Conservation (phyloP, 2,888 invertebrate genomes). For the Aplocera efformata region DNA sequence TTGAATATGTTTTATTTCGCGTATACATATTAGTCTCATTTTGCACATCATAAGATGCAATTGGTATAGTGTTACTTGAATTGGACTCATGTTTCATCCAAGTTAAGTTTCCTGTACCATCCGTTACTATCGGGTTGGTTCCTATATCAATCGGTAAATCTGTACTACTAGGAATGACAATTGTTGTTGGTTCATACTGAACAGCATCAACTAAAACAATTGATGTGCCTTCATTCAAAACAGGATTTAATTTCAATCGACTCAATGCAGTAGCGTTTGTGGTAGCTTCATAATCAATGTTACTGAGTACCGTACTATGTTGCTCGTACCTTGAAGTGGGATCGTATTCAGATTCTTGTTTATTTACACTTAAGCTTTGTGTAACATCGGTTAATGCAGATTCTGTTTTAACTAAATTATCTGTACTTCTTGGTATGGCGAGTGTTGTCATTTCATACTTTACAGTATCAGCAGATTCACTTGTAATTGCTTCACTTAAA, state of each 20-base stretch:
- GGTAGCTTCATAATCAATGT: not conserved
- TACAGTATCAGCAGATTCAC: not conserved
- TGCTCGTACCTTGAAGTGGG: no score
- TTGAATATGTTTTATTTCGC: no score
- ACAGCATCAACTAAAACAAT: not conserved
- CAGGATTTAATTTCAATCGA: not conserved
- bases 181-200: not conserved
- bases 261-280: not conserved
- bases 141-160: not conserved
- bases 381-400: not conserved
- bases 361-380: not conserved
- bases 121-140: not conserved
- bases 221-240: not conserved
- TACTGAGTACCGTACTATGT: no score
- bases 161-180: not conserved
- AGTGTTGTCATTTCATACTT: slow-evolving; percentile 1
- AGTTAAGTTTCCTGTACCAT: not conserved
- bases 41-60: no score
- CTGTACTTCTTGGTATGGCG: no score
- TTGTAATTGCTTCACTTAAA: slow-evolving; percentile 1
- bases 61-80: no score
- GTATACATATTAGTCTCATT: no score
- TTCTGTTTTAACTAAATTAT: not conserved
- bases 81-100: no score
- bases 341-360: no score